Percentiles rank a stretch among this genome's conserved stretches.
Evolutionary conservation across 2,113 vertebrate species (phyloP).

Genomic region (Thermophis baileyi): DNA sequence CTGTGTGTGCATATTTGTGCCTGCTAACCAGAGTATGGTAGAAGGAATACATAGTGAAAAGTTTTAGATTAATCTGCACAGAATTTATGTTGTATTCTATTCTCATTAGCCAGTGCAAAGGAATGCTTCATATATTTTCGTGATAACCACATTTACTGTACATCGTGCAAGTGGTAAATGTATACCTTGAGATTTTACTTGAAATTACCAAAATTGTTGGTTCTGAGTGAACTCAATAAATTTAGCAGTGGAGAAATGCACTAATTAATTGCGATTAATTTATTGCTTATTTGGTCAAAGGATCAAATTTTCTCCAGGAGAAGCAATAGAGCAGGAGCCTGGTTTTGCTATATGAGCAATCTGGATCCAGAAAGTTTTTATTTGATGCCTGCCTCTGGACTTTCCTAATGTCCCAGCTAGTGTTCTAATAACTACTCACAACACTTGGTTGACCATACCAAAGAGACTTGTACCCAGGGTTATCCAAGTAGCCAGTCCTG

Average conservation of each 20-base stretch:
- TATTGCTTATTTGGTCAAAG: background rate
- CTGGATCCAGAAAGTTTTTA: background rate
- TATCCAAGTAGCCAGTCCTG: too few relatives aligned
- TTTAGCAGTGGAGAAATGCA: background rate
- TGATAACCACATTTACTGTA: background rate
- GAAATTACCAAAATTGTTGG: background rate
- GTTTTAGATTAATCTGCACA: background rate
- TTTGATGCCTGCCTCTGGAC: background rate
- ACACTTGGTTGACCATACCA: too few relatives aligned
- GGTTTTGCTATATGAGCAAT: background rate
- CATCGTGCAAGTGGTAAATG: background rate
- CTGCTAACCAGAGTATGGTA: conserved; percentile 36
- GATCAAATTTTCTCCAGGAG: background rate
- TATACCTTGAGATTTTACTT: background rate
- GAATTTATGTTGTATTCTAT: conserved; percentile 27
- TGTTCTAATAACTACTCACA: too few relatives aligned
- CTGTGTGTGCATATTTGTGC: background rate
- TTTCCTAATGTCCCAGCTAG: too few relatives aligned
- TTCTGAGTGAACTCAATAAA: background rate
- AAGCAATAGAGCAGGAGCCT: background rate
- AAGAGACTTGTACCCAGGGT: too few relatives aligned
- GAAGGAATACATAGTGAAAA: conserved; percentile 29
- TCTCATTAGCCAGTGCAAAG: background rate
- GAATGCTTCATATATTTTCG: background rate
- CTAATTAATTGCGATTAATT: background rate